phyloP scores from a whole-genome alignment of 2,113 vertebrate genomes.

The Diphyllodes magnificus region DNA sequence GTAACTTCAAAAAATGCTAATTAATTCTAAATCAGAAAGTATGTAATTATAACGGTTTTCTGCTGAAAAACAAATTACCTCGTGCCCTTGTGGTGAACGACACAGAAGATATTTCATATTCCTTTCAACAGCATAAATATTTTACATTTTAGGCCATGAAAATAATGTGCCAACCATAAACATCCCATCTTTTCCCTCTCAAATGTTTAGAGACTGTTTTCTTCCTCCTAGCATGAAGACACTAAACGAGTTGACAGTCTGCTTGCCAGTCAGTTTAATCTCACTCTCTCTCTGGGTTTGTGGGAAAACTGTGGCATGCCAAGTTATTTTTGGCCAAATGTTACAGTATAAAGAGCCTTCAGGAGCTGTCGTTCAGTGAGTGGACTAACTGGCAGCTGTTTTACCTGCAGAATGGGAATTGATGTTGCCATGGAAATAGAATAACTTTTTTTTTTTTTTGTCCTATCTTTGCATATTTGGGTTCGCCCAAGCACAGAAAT shows the following conservation, averaged over 20 bases:
- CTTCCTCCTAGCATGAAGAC: slow-evolving; percentile 42
- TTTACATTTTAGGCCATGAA: slow-evolving; percentile 1
- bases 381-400: slow-evolving; percentile 75
- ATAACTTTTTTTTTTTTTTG: slow-evolving; percentile 3
- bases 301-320: slow-evolving; percentile 61
- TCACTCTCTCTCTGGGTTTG: slow-evolving; percentile 47
- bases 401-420: slow-evolving; percentile 84
- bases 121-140: slow-evolving; percentile 47
- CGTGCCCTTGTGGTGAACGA: slow-evolving; percentile 24
- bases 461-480: slow-evolving; percentile 56
- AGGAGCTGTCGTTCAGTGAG: slow-evolving; percentile 71
- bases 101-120: slow-evolving; percentile 41
- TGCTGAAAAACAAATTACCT: slow-evolving; percentile 70
- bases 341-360: slow-evolving; percentile 41
- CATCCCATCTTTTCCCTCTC: not conserved
- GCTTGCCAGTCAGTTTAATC: slow-evolving; percentile 57
- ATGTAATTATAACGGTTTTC: slow-evolving; percentile 61
- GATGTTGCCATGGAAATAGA: slow-evolving; percentile 83
- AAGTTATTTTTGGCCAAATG: slow-evolving; percentile 73
- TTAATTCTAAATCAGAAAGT: slow-evolving; percentile 67
- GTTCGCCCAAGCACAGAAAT: slow-evolving; percentile 23
- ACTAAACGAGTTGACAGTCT: slow-evolving; percentile 44
- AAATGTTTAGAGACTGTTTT: not conserved
- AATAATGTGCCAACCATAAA: not conserved
- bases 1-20: slow-evolving; percentile 56